Evolutionary conservation across 2,797 vertebrate genomes (phyloP).

Genomic region (Acipenser transmontanus): DNA sequence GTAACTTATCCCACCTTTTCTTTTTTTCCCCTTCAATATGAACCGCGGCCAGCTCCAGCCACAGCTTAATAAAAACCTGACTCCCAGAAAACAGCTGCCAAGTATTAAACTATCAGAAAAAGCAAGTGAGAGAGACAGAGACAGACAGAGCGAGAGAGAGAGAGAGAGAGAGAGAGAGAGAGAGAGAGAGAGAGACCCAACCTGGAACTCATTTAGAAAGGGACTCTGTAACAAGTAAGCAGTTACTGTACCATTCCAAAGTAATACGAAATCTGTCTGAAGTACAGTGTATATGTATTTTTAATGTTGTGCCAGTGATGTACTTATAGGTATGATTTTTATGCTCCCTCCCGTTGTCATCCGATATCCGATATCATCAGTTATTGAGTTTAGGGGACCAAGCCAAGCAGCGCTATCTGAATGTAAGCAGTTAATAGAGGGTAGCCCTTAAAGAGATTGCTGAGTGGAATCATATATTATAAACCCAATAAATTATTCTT

Average conservation of each 20-base stretch:
- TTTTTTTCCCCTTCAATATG: slow-evolving; percentile 55
- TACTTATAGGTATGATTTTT: not conserved
- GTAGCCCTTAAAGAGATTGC: not conserved
- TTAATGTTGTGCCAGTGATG: not conserved
- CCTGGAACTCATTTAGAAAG: slow-evolving; percentile 65
- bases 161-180: slow-evolving; percentile 5
- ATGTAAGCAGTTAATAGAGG: not conserved
- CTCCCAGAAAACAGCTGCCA: slow-evolving; percentile 27
- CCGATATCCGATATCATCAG: not conserved
- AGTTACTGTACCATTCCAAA: slow-evolving; percentile 65
- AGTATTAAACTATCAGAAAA: slow-evolving; percentile 28
- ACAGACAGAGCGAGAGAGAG: slow-evolving; percentile 20
- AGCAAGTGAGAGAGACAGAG: slow-evolving; percentile 42
- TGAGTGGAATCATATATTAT: not conserved
- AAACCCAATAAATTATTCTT: not conserved
- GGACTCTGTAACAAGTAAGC: slow-evolving; percentile 65
- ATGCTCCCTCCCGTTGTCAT: not conserved
- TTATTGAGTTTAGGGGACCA: not conserved
- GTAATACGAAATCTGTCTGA: slow-evolving; percentile 21
- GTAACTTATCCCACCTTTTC: slow-evolving; percentile 71
- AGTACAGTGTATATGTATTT: not conserved
- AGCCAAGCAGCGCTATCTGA: not conserved
- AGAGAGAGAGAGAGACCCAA: not conserved
- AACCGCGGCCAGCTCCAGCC: slow-evolving; percentile 54
- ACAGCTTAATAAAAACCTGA: slow-evolving; percentile 65